A percentile compares a stretch with the other conserved stretches of the same genome.
These are phyloP conservation scores for Polyploca ridens DNA, from an alignment of 2,888 invertebrate species.

Conservation along the genomic window DNA sequence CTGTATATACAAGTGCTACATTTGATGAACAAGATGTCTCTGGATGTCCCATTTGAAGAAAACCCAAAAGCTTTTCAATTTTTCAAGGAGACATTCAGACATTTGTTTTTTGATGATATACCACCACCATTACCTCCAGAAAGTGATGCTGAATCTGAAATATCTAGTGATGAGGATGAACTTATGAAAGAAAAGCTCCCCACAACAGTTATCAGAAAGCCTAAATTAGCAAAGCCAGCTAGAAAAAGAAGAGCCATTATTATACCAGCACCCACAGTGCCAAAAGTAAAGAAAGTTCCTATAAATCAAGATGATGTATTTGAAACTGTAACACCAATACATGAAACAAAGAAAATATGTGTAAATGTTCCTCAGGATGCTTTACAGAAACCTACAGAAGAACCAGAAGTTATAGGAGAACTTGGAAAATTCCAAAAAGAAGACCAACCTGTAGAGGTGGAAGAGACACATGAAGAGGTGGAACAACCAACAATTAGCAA, in stretches of 20 bases:
- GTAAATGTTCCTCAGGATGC: conserved; percentile 71
- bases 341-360: conserved; percentile 75
- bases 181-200: conserved; percentile 44
- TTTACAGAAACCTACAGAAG: conserved; percentile 58
- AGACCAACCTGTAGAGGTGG: conserved; percentile 44
- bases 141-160: conserved; percentile 75
- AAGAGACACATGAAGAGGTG: conserved; percentile 40
- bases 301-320: conserved; percentile 70
- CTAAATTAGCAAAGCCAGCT: conserved; percentile 62
- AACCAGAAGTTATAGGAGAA: conserved; percentile 69
- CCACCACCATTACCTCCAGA: conserved; percentile 43
- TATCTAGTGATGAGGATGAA: conserved; percentile 72
- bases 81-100: conserved; percentile 66
- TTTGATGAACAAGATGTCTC: conserved; percentile 97
- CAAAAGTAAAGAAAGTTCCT: conserved; percentile 59
- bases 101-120: conserved; percentile 58
- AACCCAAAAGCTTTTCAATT: conserved; percentile 58
- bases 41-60: conserved; percentile 92
- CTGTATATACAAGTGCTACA: conserved; percentile 95
- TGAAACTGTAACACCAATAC: conserved; percentile 60
- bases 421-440: conserved; percentile 74
- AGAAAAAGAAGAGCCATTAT: conserved; percentile 59
- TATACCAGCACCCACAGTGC: conserved; percentile 48
- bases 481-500: conserved; percentile 82
- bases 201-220: conserved; percentile 63